A percentile compares a stretch with the other conserved stretches of the same genome.
These are phyloP conservation scores for Mesorhabditis spiculigera DNA, from an alignment of 2,888 invertebrate species.

Conservation along the genomic window DNA sequence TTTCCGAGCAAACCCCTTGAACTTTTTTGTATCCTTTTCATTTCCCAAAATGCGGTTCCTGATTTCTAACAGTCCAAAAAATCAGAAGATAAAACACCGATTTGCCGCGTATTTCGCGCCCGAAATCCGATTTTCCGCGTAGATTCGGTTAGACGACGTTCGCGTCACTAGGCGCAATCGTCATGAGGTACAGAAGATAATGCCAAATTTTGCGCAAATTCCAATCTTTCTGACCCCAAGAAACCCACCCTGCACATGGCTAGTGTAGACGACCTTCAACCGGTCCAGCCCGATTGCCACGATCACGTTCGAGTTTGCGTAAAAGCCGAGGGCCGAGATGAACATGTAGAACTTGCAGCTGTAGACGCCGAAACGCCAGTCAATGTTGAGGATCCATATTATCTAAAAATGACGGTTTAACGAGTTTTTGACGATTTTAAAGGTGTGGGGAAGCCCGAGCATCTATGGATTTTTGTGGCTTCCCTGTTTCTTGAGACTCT, in stretches of 20 bases:
- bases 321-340: constrained; percentile 47
- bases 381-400: constrained; percentile 42
- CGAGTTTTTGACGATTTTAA: background rate
- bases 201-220: too few species aligned
- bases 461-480: background rate
- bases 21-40: too few species aligned
- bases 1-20: too few species aligned
- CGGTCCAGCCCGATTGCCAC: constrained; percentile 48
- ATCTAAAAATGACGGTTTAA: constrained; percentile 18
- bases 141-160: too few species aligned
- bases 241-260: constrained; percentile 41
- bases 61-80: too few species aligned
- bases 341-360: constrained; percentile 43
- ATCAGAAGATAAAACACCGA: too few species aligned
- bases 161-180: too few species aligned
- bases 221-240: background rate
- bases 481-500: too few species aligned
- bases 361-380: constrained; percentile 41
- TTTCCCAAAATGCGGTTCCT: too few species aligned
- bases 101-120: too few species aligned
- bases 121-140: too few species aligned
- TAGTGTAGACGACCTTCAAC: constrained; percentile 45
- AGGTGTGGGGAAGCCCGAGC: background rate
- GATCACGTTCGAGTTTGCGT: constrained; percentile 48
- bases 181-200: too few species aligned